These are phyloP conservation scores for Hyla sarda DNA, from an alignment of 2,113 vertebrate species.

Conservation along the genomic window DNA sequence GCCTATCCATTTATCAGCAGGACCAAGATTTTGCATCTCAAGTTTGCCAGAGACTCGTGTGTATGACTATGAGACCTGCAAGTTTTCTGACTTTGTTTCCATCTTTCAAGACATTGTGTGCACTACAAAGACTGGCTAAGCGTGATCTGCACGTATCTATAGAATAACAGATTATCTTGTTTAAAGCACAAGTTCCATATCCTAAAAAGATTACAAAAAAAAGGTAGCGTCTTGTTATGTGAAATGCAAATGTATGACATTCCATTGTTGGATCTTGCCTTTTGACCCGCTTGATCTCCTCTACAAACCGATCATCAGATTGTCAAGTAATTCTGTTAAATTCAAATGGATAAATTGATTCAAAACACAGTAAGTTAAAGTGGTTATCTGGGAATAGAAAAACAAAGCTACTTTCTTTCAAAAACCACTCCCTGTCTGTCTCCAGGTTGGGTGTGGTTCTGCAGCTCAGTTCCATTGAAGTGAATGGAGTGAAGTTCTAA, in stretches of 20 bases:
- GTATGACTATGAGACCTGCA: slow-evolving; percentile 67
- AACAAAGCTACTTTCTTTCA: no score
- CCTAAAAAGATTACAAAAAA: slow-evolving; percentile 12
- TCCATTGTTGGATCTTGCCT: slow-evolving; percentile 16
- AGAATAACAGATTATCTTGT: slow-evolving; percentile 36
- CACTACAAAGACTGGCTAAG: slow-evolving; percentile 17
- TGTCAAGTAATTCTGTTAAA: neutral
- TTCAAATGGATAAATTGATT: neutral
- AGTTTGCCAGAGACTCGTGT: slow-evolving; percentile 77
- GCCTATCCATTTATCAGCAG: slow-evolving; percentile 80
- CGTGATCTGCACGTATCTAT: slow-evolving; percentile 1
- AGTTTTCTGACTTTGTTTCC: slow-evolving; percentile 15
- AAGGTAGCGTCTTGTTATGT: slow-evolving; percentile 21
- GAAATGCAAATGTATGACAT: neutral
- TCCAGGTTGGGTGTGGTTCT: no score
- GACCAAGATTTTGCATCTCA: slow-evolving; percentile 76
- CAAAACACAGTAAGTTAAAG: no score
- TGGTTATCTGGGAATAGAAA: no score
- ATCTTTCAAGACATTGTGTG: slow-evolving; percentile 15
- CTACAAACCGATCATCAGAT: neutral
- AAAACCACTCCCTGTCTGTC: no score
- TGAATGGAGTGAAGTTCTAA: no score
- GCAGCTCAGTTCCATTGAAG: no score
- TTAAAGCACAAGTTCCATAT: slow-evolving; percentile 50
- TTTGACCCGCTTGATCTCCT: neutral